Conservation (phyloP, 2,888 invertebrate species). For the Aleiodes testaceus region DNA sequence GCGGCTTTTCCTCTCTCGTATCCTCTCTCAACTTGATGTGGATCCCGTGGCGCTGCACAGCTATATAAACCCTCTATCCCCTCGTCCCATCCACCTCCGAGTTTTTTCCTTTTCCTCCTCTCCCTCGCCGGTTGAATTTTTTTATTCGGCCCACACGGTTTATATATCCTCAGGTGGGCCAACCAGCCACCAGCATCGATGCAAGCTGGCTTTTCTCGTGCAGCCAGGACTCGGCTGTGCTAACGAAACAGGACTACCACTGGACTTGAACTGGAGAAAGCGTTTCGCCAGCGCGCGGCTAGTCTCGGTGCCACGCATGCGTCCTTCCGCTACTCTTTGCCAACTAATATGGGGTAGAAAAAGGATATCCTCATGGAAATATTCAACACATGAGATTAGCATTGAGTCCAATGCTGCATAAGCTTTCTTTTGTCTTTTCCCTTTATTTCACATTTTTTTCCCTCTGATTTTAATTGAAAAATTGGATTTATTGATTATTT, state of each 20-base stretch:
- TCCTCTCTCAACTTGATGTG: constrained; percentile 31
- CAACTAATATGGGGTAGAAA: background rate
- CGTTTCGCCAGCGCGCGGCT: constrained; percentile 15
- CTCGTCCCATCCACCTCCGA: constrained; percentile 8
- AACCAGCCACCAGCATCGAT: constrained; percentile 39
- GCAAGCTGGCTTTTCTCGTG: constrained; percentile 27
- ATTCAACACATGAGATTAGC: constrained; percentile 25
- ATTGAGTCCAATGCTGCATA: constrained; percentile 11
- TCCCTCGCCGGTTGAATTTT: constrained; percentile 25
- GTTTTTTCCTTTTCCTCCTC: constrained; percentile 20
- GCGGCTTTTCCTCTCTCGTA: constrained; percentile 42
- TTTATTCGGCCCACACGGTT: constrained; percentile 45
- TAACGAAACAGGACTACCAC: background rate
- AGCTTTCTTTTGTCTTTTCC: constrained; percentile 17
- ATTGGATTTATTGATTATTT: no score
- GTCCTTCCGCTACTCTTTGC: background rate
- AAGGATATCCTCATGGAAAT: constrained; percentile 26
- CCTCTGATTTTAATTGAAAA: no score
- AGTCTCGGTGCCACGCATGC: constrained; percentile 21
- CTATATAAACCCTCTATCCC: constrained; percentile 31
- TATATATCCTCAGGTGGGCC: constrained; percentile 43
- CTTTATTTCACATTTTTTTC: no score
- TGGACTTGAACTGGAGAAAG: constrained; percentile 29
- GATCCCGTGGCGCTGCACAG: constrained; percentile 39
- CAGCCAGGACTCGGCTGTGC: constrained; percentile 46